Percentiles rank a stretch among this genome's conserved stretches.
Conservation (phyloP, 2,888 invertebrate genomes). For the Tinea semifulvella region DNA sequence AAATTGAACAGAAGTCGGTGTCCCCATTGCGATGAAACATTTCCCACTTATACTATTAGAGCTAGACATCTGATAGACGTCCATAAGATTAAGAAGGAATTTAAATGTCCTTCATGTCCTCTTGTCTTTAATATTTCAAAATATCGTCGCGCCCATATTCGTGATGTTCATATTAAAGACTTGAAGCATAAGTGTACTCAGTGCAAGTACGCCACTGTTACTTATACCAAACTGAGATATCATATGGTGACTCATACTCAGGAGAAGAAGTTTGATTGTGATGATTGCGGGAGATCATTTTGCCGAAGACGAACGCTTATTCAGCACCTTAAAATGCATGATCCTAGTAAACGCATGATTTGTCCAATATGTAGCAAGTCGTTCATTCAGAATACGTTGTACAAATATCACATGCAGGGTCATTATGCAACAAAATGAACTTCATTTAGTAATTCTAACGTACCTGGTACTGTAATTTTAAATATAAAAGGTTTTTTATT, state of each 20-base stretch:
- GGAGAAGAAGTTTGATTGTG: constrained; percentile 51
- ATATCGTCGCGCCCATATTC: constrained; percentile 41
- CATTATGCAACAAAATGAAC: too few relatives aligned
- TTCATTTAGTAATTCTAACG: too few relatives aligned
- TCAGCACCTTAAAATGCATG: constrained; percentile 9
- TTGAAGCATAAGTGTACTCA: constrained; percentile 49
- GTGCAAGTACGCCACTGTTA: constrained; percentile 55
- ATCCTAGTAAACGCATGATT: constrained; percentile 15
- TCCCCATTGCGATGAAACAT: constrained; percentile 44
- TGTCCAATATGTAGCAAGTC: constrained; percentile 24
- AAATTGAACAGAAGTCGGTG: constrained; percentile 42
- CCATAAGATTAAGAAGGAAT: constrained; percentile 28
- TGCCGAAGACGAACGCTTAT: constrained; percentile 26
- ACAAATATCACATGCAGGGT: constrained; percentile 27
- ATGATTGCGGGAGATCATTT: constrained; percentile 49
- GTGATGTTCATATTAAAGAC: constrained; percentile 52
- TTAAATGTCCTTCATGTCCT: constrained; percentile 28
- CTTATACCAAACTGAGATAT: constrained; percentile 47
- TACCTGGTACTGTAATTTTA: too few relatives aligned
- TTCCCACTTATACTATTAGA: constrained; percentile 47
- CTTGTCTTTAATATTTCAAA: constrained; percentile 42
- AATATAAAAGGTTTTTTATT: too few relatives aligned
- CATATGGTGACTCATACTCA: constrained; percentile 57
- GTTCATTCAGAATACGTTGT: constrained; percentile 33
- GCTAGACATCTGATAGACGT: constrained; percentile 48